Percentiles rank a stretch among this genome's conserved stretches.
Conservation (phyloP, 2,888 invertebrate genomes). For the Chloroclysta siterata region DNA sequence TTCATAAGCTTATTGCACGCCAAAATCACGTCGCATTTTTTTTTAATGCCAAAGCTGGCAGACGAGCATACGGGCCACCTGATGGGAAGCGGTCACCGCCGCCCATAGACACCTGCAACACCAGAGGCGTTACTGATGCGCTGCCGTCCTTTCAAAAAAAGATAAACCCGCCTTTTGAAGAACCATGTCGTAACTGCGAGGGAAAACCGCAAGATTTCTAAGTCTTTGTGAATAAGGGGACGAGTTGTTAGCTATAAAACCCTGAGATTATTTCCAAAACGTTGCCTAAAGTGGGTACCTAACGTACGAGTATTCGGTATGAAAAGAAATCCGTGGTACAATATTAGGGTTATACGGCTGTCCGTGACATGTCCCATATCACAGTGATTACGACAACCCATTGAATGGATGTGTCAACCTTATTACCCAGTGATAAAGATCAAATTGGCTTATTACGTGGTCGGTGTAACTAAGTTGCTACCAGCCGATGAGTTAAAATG, state of each 20-base stretch:
- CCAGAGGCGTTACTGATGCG: no score
- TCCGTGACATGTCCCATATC: slow-evolving; percentile 36
- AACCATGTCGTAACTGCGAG: no score
- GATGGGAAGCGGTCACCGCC: no score
- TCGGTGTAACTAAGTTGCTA: slow-evolving; percentile 11
- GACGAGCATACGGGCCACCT: no score
- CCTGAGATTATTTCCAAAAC: slow-evolving; percentile 21
- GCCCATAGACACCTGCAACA: no score
- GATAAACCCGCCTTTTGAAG: no score
- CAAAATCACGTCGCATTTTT: neutral
- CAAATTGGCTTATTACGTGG: slow-evolving; percentile 19
- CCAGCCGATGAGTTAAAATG: slow-evolving; percentile 2
- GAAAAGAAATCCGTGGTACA: slow-evolving; percentile 27
- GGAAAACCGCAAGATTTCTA: no score
- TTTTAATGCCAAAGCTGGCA: no score
- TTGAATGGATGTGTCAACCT: slow-evolving; percentile 28
- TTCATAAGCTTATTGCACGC: no score
- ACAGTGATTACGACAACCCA: slow-evolving; percentile 32
- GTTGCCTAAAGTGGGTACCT: slow-evolving; percentile 14
- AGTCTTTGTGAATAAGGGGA: slow-evolving; percentile 6
- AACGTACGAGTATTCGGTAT: slow-evolving; percentile 16
- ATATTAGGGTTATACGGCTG: slow-evolving; percentile 28
- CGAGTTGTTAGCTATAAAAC: slow-evolving; percentile 7
- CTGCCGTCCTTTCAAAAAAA: no score
- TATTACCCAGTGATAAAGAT: slow-evolving; percentile 22